Evolutionary conservation across 1,140 invertebrate species (phyloP), one percentile per base, ranked within the genome.

Genomic region (Eubasilissa regina): DNA sequence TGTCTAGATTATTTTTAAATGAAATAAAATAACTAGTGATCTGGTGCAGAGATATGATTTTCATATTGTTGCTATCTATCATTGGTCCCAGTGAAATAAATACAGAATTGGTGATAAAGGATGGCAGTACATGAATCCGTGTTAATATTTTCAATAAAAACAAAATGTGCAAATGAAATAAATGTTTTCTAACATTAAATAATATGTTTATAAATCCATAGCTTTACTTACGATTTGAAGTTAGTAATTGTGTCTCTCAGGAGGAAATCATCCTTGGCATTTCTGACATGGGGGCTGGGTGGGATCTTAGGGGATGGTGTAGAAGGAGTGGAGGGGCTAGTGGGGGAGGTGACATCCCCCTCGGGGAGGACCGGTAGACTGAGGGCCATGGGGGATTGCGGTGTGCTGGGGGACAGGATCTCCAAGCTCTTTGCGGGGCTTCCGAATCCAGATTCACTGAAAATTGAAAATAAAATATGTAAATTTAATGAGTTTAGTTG

Each of bases 341-440:
- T 78, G 60, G 84, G 85, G 74, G 77, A 83, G 70, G 79, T 77
- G 3, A 75, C 53, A 58, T 68, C 51, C 11, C 75, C 77, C 80
- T 19, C 68, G 9, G 58, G 73, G 0, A 48, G 73, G 8, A 74
- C 56, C 48, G 80, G 75, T 0, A 82, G 80, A 62, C 83, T 83
- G 0, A 84, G 84, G 48, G 83, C 48, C 13, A 66, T n/a, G 13
- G 82, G 70, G 21, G 79, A 78, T 51, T 78, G 82, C 4, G 88
- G 87, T 6, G 87, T 87, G 78, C 85, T 85, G 7, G 87, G 87
- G 0, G 86, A 85, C 12, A 86, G 82, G 15, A 86, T 62, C 72
- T 89, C 87, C 17, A 87, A 87, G 80, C 88, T 82, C 80, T 89
- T 85, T 78, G 88, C 85, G 77, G 90, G 87, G 80, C 88, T 89